Evolutionary conservation across 23 tunicate species (phyloP).

Genomic region (Trididemnum nubilum): DNA sequence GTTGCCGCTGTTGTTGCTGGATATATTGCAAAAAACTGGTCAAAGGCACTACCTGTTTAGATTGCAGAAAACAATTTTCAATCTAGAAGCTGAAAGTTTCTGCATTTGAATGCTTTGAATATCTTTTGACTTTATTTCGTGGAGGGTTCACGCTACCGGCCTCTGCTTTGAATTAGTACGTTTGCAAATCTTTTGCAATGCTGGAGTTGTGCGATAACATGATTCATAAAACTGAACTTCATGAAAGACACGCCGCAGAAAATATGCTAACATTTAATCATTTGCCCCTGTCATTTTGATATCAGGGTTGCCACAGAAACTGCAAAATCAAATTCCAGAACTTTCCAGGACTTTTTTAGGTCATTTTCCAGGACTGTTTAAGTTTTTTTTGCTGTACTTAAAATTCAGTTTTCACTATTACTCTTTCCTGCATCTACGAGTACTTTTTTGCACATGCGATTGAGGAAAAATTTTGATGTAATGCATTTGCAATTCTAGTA

Average conservation of each 20-base stretch:
- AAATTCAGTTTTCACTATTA: no score
- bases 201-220: background rate
- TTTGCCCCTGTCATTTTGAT: background rate
- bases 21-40: background rate
- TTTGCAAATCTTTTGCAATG: background rate
- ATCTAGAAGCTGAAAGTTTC: no score
- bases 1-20: background rate
- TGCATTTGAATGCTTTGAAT: background rate
- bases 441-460: no score
- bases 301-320: background rate
- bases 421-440: no score
- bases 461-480: no score
- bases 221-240: background rate
- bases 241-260: background rate
- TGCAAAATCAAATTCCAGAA: no score
- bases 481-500: no score
- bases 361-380: no score
- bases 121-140: background rate
- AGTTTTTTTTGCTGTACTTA: no score
- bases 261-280: background rate
- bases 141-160: background rate
- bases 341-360: no score
- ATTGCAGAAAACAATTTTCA: no score
- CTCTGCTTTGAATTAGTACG: background rate
- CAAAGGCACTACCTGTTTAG: no score